Percentiles rank a stretch among this genome's conserved stretches.
Evolutionary conservation across 92 coral and sea anemone genomes (phyloP).

Genomic region (Umimayanthus kanabou): DNA sequence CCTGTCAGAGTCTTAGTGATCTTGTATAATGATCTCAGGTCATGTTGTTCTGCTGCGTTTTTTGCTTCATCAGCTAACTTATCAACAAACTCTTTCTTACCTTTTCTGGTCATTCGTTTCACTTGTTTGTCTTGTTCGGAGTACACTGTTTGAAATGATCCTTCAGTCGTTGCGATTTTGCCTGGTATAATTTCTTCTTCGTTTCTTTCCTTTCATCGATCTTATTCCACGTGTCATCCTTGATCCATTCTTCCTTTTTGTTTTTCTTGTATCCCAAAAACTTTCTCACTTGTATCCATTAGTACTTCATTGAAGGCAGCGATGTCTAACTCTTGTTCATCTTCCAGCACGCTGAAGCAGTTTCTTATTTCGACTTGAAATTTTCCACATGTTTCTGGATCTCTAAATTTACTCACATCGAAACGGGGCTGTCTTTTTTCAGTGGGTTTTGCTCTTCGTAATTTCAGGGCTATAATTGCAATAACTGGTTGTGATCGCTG

Average conservation of each 20-base stretch:
- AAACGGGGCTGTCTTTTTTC: too few species aligned
- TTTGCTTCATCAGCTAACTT: constrained; percentile 28
- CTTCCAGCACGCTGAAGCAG: not conserved
- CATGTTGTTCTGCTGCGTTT: constrained; percentile 21
- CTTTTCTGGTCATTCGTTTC: constrained; percentile 13
- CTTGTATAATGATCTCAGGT: constrained; percentile 19
- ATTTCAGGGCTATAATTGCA: too few species aligned
- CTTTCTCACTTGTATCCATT: not conserved
- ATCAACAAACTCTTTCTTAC: constrained; percentile 13
- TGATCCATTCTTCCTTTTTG: not conserved
- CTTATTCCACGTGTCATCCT: constrained; percentile 9
- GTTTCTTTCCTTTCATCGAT: constrained; percentile 16
- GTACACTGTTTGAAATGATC: not conserved
- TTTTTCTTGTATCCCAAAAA: not conserved
- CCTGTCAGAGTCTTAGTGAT: constrained; percentile 7
- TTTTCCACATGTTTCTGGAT: too few species aligned
- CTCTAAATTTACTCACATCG: too few species aligned
- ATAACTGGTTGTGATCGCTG: too few species aligned
- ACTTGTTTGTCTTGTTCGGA: constrained; percentile 13
- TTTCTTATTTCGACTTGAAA: not conserved
- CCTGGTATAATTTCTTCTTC: not conserved
- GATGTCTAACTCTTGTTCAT: not conserved
- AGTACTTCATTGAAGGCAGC: too few species aligned
- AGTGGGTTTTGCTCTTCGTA: too few species aligned
- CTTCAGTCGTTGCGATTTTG: constrained; percentile 9